phyloP scores from a whole-genome alignment of 2,113 vertebrate species.

The Rhodinocichla rosea region DNA sequence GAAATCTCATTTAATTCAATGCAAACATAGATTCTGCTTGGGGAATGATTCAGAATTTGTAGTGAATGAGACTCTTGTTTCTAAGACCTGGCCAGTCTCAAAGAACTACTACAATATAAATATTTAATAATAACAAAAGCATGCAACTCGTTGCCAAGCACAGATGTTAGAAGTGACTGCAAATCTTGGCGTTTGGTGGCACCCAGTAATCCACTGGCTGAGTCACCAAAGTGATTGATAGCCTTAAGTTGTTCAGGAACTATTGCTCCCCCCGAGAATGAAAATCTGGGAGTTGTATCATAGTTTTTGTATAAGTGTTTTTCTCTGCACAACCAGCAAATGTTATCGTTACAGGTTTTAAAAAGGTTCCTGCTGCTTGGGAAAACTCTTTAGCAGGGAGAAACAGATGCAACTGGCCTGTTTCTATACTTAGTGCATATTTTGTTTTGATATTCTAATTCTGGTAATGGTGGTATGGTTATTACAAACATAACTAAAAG shows the following conservation, averaged over 20 bases:
- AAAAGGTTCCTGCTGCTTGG: not conserved
- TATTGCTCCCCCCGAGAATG: not conserved
- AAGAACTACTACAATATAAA: constrained; percentile 43
- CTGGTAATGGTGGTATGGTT: not conserved
- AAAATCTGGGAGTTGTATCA: not conserved
- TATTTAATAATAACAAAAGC: constrained; percentile 48
- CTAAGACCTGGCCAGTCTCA: constrained; percentile 20
- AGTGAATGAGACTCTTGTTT: constrained; percentile 37
- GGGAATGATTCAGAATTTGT: not conserved
- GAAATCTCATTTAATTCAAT: not conserved
- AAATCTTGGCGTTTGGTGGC: constrained; percentile 50
- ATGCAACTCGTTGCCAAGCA: constrained; percentile 30
- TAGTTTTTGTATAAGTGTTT: not conserved
- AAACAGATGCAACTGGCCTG: not conserved
- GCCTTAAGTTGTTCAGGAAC: not conserved
- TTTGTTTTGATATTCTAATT: not conserved
- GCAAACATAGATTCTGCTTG: not conserved
- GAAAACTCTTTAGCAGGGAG: not conserved
- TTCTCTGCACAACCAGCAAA: not conserved
- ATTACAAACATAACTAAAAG: not conserved
- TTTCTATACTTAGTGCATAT: not conserved
- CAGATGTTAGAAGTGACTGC: constrained; percentile 1
- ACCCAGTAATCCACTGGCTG: not conserved
- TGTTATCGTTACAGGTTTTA: not conserved
- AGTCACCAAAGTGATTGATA: not conserved